These are phyloP conservation scores for Carettochelys insculpta DNA, from an alignment of 2,113 vertebrate genomes.

Conservation along the genomic window DNA sequence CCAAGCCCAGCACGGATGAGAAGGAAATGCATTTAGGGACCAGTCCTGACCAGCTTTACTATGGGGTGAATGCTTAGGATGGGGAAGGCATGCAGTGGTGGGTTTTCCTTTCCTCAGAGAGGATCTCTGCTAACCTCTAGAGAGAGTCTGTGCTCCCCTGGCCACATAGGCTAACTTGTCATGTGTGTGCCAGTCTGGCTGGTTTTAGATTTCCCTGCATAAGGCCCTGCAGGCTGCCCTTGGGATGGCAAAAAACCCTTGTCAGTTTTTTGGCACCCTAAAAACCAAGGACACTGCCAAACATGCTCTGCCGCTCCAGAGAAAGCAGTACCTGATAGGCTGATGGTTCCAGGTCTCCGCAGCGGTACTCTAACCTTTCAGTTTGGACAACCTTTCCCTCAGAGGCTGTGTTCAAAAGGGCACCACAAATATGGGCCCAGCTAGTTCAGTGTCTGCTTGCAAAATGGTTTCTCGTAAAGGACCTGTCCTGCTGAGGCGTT, in stretches of 20 bases:
- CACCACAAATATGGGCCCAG: background rate
- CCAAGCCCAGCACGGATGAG: background rate
- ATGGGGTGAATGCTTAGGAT: background rate
- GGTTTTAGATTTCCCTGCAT: background rate
- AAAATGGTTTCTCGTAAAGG: background rate
- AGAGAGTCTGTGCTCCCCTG: background rate
- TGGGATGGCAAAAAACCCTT: background rate
- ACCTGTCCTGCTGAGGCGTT: background rate
- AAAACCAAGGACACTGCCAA: background rate
- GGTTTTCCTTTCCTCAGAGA: too few relatives aligned
- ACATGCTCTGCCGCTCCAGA: background rate
- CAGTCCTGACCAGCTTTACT: background rate
- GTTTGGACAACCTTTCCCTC: background rate
- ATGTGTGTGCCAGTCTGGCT: background rate
- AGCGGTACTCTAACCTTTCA: background rate
- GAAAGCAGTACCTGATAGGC: background rate
- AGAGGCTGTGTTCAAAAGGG: background rate
- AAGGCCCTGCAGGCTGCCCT: background rate
- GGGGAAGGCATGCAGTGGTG: too few relatives aligned
- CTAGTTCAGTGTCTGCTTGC: background rate
- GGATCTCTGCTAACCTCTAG: rapidly evolving
- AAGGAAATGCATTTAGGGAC: background rate
- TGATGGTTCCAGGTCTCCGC: background rate
- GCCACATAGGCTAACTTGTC: background rate
- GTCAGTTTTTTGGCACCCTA: background rate